Percentiles rank a stretch among this genome's conserved stretches.
phyloP scores from a whole-genome alignment of 2,113 vertebrate species.

The Centropus unirufus region DNA sequence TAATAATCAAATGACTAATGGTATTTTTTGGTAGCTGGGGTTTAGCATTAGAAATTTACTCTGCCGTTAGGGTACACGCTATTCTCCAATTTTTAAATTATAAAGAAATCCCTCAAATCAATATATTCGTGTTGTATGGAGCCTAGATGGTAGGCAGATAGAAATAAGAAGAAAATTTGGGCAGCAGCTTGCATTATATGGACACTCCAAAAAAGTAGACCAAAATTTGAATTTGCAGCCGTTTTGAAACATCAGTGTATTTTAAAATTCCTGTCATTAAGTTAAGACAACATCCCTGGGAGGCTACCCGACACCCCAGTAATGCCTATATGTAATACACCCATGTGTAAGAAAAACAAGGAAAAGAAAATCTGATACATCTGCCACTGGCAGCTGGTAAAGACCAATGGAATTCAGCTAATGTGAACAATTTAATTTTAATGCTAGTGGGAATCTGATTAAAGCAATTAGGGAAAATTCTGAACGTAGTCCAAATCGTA shows the following conservation, averaged over 20 bases:
- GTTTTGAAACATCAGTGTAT: background rate
- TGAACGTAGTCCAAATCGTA: conserved; percentile 49
- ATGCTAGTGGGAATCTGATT: conserved; percentile 64
- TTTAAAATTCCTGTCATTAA: background rate
- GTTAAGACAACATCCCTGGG: conserved; percentile 4
- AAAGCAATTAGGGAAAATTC: conserved; percentile 63
- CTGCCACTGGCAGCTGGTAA: conserved; percentile 47
- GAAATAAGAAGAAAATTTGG: background rate
- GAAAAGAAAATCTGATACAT: conserved; percentile 46
- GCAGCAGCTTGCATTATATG: background rate
- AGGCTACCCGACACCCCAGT: conserved; percentile 13
- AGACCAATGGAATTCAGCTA: conserved; percentile 59
- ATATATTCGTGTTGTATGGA: background rate
- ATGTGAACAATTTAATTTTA: conserved; percentile 62
- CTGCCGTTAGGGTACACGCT: background rate
- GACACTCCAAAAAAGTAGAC: background rate
- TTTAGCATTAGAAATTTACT: background rate
- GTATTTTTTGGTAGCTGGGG: background rate
- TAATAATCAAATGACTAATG: background rate
- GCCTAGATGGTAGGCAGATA: background rate
- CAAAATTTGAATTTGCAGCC: background rate
- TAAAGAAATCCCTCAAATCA: background rate
- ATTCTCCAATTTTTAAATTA: background rate
- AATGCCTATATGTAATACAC: conserved; percentile 8
- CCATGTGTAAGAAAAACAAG: conserved; percentile 39